Evolutionary conservation across 2,113 vertebrate species (phyloP).

Genomic region (Crotalus helleri): DNA sequence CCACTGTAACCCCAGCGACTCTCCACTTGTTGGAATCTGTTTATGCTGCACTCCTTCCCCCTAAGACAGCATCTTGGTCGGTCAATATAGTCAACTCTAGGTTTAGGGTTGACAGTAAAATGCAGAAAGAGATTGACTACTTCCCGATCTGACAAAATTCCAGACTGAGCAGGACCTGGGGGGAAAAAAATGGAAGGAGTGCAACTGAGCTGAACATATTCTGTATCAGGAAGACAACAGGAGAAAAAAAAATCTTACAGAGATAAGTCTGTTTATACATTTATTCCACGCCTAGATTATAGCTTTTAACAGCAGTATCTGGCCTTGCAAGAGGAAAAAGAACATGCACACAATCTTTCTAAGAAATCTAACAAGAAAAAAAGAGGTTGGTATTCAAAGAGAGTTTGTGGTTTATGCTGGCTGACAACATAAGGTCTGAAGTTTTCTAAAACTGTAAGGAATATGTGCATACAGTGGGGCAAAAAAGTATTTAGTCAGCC

Average conservation of each 20-base stretch:
- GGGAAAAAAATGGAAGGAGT: conserved; percentile 63
- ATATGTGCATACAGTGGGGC: background rate
- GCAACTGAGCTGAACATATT: background rate
- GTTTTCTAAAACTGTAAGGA: background rate
- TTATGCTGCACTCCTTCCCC: conserved; percentile 91
- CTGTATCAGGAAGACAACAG: background rate
- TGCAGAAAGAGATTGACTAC: conserved; percentile 95
- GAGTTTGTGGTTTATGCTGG: background rate
- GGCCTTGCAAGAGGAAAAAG: background rate
- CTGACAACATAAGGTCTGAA: background rate
- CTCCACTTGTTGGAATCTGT: conserved; percentile 92
- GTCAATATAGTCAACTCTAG: conserved; percentile 90
- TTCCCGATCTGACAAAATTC: conserved; percentile 90
- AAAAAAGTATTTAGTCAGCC: no score
- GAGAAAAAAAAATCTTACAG: background rate
- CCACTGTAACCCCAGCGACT: conserved; percentile 97
- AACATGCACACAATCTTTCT: background rate
- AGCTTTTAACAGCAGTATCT: background rate
- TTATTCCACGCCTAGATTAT: background rate
- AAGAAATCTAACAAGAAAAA: background rate
- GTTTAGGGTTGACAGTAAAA: conserved; percentile 96
- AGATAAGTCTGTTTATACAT: background rate
- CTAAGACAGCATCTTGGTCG: conserved; percentile 89
- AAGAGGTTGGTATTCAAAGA: background rate
- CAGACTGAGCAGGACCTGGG: conserved; percentile 91